Evolutionary conservation across 2,113 vertebrate species (phyloP), one percentile per base, ranked within the genome.

Genomic region (Turnix velox): DNA sequence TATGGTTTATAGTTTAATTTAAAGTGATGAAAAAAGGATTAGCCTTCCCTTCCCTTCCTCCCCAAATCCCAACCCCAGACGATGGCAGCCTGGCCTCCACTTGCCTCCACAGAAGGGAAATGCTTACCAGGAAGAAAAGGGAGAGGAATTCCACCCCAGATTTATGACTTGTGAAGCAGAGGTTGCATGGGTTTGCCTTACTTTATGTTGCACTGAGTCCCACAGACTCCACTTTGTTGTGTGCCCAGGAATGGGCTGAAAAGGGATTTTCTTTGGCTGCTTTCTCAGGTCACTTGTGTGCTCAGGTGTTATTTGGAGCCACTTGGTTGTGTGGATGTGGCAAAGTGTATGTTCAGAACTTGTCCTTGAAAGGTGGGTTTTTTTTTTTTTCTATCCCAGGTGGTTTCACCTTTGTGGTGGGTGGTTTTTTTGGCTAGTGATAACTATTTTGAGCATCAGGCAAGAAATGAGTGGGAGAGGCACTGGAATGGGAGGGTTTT

Each of bases 1-100:
- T 6, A 39, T 87, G 39, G 89, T 95, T 96, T 88, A 95, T 88
- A 55, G 88, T 84, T 96, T 88, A 86, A 93, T 96, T 90, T 90
- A 55, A 94, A 1, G 73, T 79, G 94, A 81, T 71, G 92, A 96
- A 96, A 95, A 80, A 90, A 77, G 76, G 84, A 93, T 93, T 76
- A 73, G 59, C 45, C n/a, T n/a, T 90, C 63, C 75, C 37, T 57
- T 57, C 74, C 35, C 24, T 24, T 71, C 31, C 63, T 31, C 14
- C 54, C 67, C 88, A 80, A 66, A 83, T 27, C 88, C 86, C 40
- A 61, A n/a, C 43, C 35, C 45, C 54, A 59, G 46, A 80, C 1
- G 20, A 45, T 35, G 71, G 88, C 79, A 88, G 58, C 68, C 45
- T 28, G 33, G 76, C 52, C 46, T 86, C 55, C n/a, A 28, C 68